Evolutionary conservation across 2,888 invertebrate species (phyloP).

Genomic region (Andrena flavipes): DNA sequence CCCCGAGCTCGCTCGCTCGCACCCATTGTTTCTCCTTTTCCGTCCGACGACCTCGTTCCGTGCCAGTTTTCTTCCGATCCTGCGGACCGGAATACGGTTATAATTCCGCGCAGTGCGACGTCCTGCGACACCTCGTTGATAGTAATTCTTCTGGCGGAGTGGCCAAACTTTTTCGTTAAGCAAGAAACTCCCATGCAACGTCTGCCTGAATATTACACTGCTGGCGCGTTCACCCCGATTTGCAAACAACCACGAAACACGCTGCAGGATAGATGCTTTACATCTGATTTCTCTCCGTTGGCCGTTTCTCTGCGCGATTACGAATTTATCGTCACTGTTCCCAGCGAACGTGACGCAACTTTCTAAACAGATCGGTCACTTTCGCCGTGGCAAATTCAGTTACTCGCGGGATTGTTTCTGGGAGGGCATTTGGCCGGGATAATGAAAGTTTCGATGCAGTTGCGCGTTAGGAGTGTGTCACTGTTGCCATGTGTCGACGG

Average conservation of each 20-base stretch:
- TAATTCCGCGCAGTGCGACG: constrained; percentile 58
- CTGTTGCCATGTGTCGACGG: neutral
- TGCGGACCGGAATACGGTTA: constrained; percentile 33
- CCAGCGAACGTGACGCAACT: no score
- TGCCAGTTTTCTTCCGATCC: constrained; percentile 49
- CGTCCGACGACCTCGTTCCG: constrained; percentile 54
- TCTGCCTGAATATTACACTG: neutral
- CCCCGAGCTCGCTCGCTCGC: constrained; percentile 16
- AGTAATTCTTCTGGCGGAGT: constrained; percentile 25
- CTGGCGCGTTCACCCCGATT: no score
- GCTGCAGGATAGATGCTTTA: no score
- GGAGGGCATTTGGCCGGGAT: no score
- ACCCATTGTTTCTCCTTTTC: constrained; percentile 45
- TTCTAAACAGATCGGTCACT: no score
- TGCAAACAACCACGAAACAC: no score
- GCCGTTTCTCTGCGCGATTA: no score
- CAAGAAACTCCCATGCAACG: neutral
- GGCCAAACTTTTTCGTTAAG: neutral
- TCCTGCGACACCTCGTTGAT: constrained; percentile 33
- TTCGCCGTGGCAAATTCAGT: no score
- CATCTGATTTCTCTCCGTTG: no score
- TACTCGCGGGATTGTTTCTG: no score
- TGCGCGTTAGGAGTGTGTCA: neutral
- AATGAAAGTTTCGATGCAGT: no score
- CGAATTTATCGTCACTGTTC: no score